These are phyloP conservation scores for Empis stercorea DNA, from an alignment of 2,888 invertebrate genomes.

Conservation along the genomic window DNA sequence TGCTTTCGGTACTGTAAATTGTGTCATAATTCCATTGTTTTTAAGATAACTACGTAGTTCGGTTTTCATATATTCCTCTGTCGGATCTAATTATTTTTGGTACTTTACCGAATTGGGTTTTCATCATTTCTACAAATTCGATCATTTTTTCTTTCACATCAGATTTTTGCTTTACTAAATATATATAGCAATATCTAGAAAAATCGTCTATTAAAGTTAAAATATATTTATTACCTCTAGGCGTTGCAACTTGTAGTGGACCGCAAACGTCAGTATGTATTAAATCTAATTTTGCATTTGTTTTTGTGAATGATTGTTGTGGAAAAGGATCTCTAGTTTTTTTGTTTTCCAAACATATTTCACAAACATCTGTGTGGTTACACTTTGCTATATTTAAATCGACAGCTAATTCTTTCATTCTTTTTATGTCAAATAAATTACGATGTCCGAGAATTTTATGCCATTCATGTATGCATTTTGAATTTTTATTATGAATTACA, in stretches of 20 bases:
- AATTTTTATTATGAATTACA: background rate
- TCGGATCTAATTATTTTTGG: slow-evolving; percentile 7
- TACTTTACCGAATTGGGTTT: slow-evolving; percentile 5
- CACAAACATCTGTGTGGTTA: slow-evolving; percentile 7
- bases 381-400: slow-evolving; percentile 9
- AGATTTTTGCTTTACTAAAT: slow-evolving; percentile 10
- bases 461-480: slow-evolving; percentile 12
- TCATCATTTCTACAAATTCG: slow-evolving; percentile 1
- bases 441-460: slow-evolving; percentile 12
- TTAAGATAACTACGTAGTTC: slow-evolving; percentile 12
- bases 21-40: slow-evolving; percentile 16
- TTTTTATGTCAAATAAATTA: slow-evolving; percentile 6
- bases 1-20: slow-evolving; percentile 13
- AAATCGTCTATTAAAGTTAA: slow-evolving; percentile 23
- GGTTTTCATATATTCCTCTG: slow-evolving; percentile 16
- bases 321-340: slow-evolving; percentile 16
- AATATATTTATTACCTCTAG: slow-evolving; percentile 17
- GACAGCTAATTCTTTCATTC: slow-evolving; percentile 5
- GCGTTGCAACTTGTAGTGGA: slow-evolving; percentile 18
- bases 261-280: slow-evolving; percentile 23
- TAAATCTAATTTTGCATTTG: slow-evolving; percentile 14
- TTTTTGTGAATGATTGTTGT: slow-evolving; percentile 11
- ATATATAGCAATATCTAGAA: slow-evolving; percentile 17
- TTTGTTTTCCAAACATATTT: slow-evolving; percentile 15
- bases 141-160: slow-evolving; percentile 7